These are phyloP conservation scores for Drosophila macrothrix DNA, from an alignment of 2,888 invertebrate species.

Conservation along the genomic window DNA sequence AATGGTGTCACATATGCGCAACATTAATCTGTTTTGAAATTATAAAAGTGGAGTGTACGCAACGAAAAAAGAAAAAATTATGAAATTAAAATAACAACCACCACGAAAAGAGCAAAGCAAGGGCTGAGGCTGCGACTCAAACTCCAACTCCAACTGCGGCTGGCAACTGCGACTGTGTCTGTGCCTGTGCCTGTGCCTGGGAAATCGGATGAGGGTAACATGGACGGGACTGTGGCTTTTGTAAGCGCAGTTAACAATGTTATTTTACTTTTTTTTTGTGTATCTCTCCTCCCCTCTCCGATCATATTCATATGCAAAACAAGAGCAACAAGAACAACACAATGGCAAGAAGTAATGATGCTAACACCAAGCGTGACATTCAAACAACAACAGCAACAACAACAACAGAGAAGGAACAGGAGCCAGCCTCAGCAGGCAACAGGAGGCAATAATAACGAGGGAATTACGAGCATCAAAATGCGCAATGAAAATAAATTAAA, in stretches of 20 bases:
- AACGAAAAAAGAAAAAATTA: constrained; percentile 46
- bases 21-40: constrained; percentile 84
- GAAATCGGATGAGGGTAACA: constrained; percentile 26
- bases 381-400: constrained; percentile 43
- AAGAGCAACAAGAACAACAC: constrained; percentile 55
- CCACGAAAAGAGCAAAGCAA: constrained; percentile 44
- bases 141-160: constrained; percentile 7
- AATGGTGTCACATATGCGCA: constrained; percentile 82
- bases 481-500: constrained; percentile 84
- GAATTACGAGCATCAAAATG: constrained; percentile 83
- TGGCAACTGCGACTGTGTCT: constrained; percentile 17
- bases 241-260: constrained; percentile 78
- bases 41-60: constrained; percentile 77
- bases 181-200: constrained; percentile 15
- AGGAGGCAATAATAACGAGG: constrained; percentile 80
- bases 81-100: constrained; percentile 81
- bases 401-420: constrained; percentile 33
- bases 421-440: constrained; percentile 48
- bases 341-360: constrained; percentile 78
- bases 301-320: constrained; percentile 80
- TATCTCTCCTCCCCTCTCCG: constrained; percentile 3
- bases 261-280: constrained; percentile 5
- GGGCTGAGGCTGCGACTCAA: constrained; percentile 12
- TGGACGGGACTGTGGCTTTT: constrained; percentile 54
- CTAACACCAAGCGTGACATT: constrained; percentile 79